phyloP scores from a whole-genome alignment of 2,113 vertebrate species.

The Ageneiosus marmoratus region DNA sequence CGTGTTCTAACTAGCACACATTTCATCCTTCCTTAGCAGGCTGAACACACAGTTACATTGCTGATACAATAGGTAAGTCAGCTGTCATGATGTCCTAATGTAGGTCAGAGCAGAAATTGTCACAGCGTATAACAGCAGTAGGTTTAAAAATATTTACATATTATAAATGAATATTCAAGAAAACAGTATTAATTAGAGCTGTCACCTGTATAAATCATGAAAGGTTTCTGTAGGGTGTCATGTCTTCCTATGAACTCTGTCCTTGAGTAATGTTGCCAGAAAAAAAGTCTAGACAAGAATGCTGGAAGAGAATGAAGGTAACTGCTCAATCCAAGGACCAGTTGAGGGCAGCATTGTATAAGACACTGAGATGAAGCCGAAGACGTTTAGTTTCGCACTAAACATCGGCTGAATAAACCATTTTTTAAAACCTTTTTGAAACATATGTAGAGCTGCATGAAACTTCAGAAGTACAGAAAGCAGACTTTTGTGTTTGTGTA shows the following conservation, averaged over 20 bases:
- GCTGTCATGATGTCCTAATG: background rate
- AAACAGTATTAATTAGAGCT: background rate
- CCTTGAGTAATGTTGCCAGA: background rate
- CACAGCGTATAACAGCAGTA: background rate
- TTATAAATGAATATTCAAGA: background rate
- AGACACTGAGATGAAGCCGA: background rate
- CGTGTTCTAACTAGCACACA: background rate
- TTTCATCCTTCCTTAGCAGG: background rate
- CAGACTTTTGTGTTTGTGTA: background rate
- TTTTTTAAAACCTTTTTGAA: background rate
- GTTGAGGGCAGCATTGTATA: constrained; percentile 31
- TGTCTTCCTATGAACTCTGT: background rate
- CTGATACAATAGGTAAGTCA: background rate
- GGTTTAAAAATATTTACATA: background rate
- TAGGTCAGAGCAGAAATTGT: background rate
- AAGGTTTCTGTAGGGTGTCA: background rate
- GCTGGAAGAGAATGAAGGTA: background rate
- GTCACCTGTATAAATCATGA: background rate
- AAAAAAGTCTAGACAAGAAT: background rate
- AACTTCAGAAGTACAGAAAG: background rate
- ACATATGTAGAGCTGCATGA: background rate
- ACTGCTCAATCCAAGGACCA: background rate
- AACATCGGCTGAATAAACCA: background rate
- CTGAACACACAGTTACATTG: background rate
- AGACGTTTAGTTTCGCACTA: background rate